Evolutionary conservation across 1,140 invertebrate species (phyloP).

Genomic region (Oryzaephilus surinamensis): DNA sequence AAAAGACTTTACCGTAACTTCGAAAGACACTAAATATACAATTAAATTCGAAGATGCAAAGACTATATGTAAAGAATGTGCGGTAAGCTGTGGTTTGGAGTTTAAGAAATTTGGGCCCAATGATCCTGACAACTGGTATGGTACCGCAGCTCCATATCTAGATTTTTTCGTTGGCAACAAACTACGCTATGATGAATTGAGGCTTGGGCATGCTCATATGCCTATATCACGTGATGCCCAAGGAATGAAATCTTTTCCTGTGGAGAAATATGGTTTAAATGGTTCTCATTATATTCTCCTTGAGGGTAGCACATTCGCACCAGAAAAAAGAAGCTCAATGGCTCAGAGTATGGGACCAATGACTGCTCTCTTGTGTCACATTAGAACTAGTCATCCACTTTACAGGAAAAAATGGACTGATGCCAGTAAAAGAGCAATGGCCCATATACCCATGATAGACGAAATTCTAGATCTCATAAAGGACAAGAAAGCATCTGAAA

Average conservation of each 20-base stretch:
- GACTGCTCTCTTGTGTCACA: too few relatives aligned
- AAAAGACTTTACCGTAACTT: not conserved
- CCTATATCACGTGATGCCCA: constrained; percentile 1
- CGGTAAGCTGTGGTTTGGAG: not conserved
- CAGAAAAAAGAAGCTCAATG: too few relatives aligned
- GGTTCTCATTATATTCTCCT: too few relatives aligned
- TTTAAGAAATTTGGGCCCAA: not conserved
- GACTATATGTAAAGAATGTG: not conserved
- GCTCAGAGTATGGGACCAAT: too few relatives aligned
- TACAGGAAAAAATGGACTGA: too few relatives aligned
- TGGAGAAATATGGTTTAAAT: constrained; percentile 10
- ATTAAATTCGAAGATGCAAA: not conserved
- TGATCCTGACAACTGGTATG: constrained; percentile 7
- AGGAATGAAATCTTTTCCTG: not conserved
- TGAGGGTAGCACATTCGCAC: too few relatives aligned
- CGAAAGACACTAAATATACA: not conserved
- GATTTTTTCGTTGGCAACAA: constrained; percentile 7
- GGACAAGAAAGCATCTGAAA: too few relatives aligned
- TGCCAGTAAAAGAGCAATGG: too few relatives aligned
- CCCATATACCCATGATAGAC: too few relatives aligned
- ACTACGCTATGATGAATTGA: constrained; percentile 4
- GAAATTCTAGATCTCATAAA: too few relatives aligned
- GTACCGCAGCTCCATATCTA: constrained; percentile 8
- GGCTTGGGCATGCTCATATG: constrained; percentile 5
- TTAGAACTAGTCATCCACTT: too few relatives aligned